phyloP scores from a whole-genome alignment of 1,140 invertebrate genomes.

The Vanessa tameamea region DNA sequence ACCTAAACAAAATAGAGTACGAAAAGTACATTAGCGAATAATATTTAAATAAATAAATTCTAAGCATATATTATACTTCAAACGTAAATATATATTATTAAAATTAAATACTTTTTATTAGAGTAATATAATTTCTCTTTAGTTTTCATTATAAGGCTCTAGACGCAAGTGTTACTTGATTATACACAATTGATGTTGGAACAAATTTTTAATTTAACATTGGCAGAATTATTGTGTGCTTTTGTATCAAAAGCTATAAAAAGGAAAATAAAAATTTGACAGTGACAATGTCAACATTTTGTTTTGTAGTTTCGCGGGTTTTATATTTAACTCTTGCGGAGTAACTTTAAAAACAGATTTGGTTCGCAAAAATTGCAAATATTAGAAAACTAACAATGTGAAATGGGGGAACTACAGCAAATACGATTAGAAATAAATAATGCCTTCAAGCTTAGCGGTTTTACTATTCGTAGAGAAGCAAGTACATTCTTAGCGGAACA shows the following conservation, averaged over 20 bases:
- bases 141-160: too few relatives aligned
- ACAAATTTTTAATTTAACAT: too few relatives aligned
- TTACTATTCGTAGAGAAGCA: conserved; percentile 70
- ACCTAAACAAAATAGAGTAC: too few relatives aligned
- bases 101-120: too few relatives aligned
- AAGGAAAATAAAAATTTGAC: background rate
- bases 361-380: too few relatives aligned
- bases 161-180: too few relatives aligned
- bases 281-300: background rate
- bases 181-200: too few relatives aligned
- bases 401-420: conserved; percentile 61
- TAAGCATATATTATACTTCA: too few relatives aligned
- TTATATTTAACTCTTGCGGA: background rate
- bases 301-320: conserved; percentile 12
- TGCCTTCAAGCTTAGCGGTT: conserved; percentile 72
- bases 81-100: too few relatives aligned
- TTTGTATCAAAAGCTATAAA: background rate
- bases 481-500: conserved; percentile 78
- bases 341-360: background rate
- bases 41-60: too few relatives aligned
- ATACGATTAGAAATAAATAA: conserved; percentile 64
- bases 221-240: background rate
- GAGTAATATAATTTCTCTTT: too few relatives aligned
- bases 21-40: too few relatives aligned
- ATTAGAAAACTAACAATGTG: background rate